Evolutionary conservation across 2,797 vertebrate species (phyloP), one percentile per base, ranked within the genome.

Genomic region (Prionace glauca): DNA sequence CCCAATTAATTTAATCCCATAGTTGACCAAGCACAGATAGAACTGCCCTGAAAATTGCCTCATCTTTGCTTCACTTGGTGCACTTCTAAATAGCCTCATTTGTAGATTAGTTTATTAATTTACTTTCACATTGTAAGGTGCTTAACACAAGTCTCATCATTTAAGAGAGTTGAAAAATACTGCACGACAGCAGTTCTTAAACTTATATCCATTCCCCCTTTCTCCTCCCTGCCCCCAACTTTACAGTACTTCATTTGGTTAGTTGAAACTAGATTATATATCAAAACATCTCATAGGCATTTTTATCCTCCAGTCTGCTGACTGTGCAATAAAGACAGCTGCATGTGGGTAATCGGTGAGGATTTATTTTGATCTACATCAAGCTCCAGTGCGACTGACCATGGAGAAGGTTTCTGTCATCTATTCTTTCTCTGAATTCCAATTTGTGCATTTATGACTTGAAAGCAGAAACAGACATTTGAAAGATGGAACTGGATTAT

Each of bases 231-330:
- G 36, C 62, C 90, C 88, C 62, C 90, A 92, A 92, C 36, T 84
- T 14, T 41, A 92, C 32, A 24, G 62, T 92, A 67, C 65, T 20
- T 92, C 60, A 92, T 67, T 92, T 92, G n/a, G 62, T 67, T 92
- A n/a, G 62, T n/a, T 92, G 62, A 92, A 92, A 92, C 62, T 67
- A 62, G 32, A n/a, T 92, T 92, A 65, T 92, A 92, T 92, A 92
- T 92, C 90, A 92, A 92, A n/a, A 45, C 69, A 72, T 74, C 24
- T 94, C 93, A 14, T 8, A 8, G 45, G 93, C 36, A 29, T 72
- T 74, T 94, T 94, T 94, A 74, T 94, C 41, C 93, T 74, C 69
- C 74, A 45, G 71, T 74, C 71, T 94, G 93, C 93, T 94, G 93
- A 74, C 71, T 50, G 26, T 50, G 69, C 93, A 56, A 74, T 56